phyloP scores from a whole-genome alignment of 2,113 vertebrate genomes.

The Phalacrocorax carbo region DNA sequence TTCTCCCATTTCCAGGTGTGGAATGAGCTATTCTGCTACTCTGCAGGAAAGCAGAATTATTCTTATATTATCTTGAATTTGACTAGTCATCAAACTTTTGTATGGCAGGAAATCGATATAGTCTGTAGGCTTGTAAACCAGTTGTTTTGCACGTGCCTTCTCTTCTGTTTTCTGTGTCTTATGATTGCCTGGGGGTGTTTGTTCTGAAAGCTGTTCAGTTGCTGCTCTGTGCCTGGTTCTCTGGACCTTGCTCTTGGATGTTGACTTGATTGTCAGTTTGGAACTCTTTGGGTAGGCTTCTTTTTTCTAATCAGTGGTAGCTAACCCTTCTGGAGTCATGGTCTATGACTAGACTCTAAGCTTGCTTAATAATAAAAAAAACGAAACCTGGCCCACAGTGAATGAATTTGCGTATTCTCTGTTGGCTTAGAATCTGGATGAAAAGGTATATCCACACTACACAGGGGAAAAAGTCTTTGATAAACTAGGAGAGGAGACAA shows the following conservation, averaged over 20 bases:
- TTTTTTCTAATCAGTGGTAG: background rate
- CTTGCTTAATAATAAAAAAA: background rate
- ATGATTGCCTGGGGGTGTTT: background rate
- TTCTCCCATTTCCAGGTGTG: background rate
- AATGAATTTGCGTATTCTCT: background rate
- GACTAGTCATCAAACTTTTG: background rate
- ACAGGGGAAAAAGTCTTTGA: background rate
- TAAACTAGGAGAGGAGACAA: background rate
- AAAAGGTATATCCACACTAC: background rate
- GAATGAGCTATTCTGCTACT: background rate
- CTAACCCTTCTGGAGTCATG: background rate
- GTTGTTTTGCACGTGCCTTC: background rate
- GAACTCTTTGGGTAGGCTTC: background rate
- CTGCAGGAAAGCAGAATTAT: background rate
- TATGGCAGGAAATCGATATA: background rate
- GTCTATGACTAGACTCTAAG: background rate
- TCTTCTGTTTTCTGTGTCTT: background rate
- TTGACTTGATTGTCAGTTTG: background rate
- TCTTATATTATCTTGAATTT: background rate
- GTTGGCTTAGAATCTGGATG: background rate
- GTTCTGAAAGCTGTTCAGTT: background rate
- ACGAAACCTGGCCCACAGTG: background rate
- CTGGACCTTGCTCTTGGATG: background rate
- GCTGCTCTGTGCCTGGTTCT: background rate
- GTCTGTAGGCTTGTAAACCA: background rate